Evolutionary conservation across 2,888 invertebrate species (phyloP).

Genomic region (Dioctria linearis): DNA sequence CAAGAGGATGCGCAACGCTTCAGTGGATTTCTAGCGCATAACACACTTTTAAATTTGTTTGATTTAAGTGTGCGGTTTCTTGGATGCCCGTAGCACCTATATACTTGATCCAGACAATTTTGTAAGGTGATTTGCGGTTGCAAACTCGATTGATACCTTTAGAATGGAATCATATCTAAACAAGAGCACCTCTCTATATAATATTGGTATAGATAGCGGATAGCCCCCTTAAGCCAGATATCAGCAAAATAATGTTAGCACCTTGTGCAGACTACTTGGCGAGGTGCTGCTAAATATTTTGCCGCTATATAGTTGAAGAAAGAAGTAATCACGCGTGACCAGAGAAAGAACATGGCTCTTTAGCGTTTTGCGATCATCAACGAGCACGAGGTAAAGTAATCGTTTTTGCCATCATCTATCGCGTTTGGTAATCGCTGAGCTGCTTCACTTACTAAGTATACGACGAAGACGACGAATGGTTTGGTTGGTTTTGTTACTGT

Average conservation of each 20-base stretch:
- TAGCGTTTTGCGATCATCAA: slow-evolving; percentile 13
- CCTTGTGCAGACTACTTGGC: slow-evolving; percentile 19
- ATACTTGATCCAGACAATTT: slow-evolving; percentile 18
- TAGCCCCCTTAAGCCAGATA: neutral
- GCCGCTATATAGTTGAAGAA: no score
- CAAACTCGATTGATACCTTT: slow-evolving; percentile 18
- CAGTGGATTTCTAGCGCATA: slow-evolving; percentile 41
- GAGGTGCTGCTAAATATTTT: neutral
- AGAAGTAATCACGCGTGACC: slow-evolving; percentile 51
- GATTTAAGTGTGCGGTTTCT: neutral
- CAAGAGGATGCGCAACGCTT: slow-evolving; percentile 36
- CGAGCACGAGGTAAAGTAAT: slow-evolving; percentile 30
- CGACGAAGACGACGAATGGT: neutral
- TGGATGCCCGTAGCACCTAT: neutral
- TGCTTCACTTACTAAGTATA: neutral
- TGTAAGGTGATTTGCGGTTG: slow-evolving; percentile 41
- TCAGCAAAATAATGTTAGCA: neutral
- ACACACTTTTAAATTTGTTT: slow-evolving; percentile 42
- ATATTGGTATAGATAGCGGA: neutral
- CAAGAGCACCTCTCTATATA: slow-evolving; percentile 3
- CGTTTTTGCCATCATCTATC: slow-evolving; percentile 32
- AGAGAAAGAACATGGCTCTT: slow-evolving; percentile 27
- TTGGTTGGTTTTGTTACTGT: neutral
- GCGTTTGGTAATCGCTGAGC: neutral
- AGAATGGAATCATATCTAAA: slow-evolving; percentile 13